Percentiles rank a stretch among this genome's conserved stretches.
These are phyloP conservation scores for Bergia puertoricense DNA, from an alignment of 92 coral and sea anemone species.

Conservation along the genomic window DNA sequence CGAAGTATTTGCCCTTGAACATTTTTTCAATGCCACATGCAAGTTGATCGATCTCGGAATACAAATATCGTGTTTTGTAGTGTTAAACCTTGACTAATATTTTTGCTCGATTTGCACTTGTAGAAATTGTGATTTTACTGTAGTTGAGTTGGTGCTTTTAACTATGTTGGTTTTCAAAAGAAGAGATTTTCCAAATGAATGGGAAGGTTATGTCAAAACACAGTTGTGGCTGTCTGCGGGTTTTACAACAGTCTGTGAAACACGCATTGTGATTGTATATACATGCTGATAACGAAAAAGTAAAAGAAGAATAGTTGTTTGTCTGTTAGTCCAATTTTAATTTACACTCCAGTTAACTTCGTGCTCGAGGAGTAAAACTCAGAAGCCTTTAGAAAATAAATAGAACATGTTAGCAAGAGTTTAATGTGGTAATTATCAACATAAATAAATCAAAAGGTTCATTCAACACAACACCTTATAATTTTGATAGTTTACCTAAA, in stretches of 20 bases:
- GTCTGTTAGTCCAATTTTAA: background rate
- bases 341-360: background rate
- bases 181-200: too few relatives aligned
- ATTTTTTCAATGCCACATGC: background rate
- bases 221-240: too few relatives aligned
- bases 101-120: too few relatives aligned
- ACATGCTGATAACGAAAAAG: too few relatives aligned
- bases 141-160: background rate
- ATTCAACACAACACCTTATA: background rate
- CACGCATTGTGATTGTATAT: background rate
- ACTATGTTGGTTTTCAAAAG: background rate
- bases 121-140: background rate
- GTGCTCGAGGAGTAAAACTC: background rate
- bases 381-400: too few relatives aligned
- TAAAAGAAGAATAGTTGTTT: too few relatives aligned
- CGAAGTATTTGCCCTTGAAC: too few relatives aligned
- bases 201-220: background rate
- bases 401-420: background rate
- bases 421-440: background rate
- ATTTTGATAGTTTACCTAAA: background rate
- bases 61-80: background rate
- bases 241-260: background rate
- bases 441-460: background rate
- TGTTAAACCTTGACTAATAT: background rate
- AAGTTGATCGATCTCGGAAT: background rate